Conservation (phyloP, 1,140 invertebrate genomes). For the Cydia fagiglandana region DNA sequence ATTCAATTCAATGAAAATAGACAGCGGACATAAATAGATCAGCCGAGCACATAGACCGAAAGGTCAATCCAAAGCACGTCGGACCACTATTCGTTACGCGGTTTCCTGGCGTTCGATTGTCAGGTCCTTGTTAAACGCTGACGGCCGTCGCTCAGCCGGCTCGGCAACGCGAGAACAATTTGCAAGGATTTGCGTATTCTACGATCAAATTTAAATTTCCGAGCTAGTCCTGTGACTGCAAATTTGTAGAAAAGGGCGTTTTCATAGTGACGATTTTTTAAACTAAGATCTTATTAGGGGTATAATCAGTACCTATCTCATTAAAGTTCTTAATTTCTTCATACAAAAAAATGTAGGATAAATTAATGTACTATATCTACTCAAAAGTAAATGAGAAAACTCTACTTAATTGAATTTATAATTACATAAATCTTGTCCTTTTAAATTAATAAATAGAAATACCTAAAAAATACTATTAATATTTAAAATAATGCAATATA, state of each 20-base stretch:
- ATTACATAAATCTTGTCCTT: too few species aligned
- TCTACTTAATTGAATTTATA: too few species aligned
- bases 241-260: constrained; percentile 36
- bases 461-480: too few species aligned
- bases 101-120: constrained; percentile 2
- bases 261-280: constrained; percentile 39
- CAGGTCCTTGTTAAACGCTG: constrained; percentile 39
- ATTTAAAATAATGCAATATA: too few species aligned
- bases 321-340: too few species aligned
- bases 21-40: constrained; percentile 7
- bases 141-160: constrained; percentile 35
- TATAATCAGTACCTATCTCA: too few species aligned
- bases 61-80: constrained; percentile 22
- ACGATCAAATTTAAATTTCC: constrained; percentile 58
- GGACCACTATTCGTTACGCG: background rate
- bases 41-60: background rate
- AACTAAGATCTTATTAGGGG: too few species aligned
- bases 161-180: constrained; percentile 56
- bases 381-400: too few species aligned
- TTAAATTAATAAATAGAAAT: too few species aligned
- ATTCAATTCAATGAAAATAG: constrained; percentile 20
- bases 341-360: too few species aligned
- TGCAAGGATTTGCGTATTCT: constrained; percentile 54
- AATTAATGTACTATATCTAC: too few species aligned
- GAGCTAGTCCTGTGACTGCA: constrained; percentile 41